Percentiles rank a stretch among this genome's conserved stretches.
phyloP scores from a whole-genome alignment of 2,888 invertebrate genomes.

The Sepioteuthis lessoniana region DNA sequence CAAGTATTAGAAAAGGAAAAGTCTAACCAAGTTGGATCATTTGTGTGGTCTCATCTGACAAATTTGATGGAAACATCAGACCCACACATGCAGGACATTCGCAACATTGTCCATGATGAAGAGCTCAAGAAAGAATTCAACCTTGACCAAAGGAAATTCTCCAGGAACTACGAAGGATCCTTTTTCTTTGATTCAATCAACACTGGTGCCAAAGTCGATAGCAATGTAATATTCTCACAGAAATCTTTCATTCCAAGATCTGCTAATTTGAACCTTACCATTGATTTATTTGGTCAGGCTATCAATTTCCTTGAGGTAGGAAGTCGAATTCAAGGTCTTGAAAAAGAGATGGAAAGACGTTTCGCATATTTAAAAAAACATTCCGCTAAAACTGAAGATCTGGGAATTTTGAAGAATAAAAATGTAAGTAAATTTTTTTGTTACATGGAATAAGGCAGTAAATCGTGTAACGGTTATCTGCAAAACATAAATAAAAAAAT shows the following conservation, averaged over 20 bases:
- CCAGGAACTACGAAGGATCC: conserved; percentile 88
- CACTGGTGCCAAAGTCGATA: conserved; percentile 71
- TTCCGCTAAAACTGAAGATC: conserved; percentile 78
- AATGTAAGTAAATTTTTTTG: neutral
- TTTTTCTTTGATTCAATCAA: conserved; percentile 89
- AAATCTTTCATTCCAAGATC: conserved; percentile 74
- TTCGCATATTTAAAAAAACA: conserved; percentile 78
- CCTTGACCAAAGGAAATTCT: conserved; percentile 90
- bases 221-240: conserved; percentile 73
- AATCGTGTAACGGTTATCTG: too few species aligned
- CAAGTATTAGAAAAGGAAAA: conserved; percentile 63
- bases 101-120: conserved; percentile 87
- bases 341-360: conserved; percentile 85
- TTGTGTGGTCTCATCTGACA: conserved; percentile 94
- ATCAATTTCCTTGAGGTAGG: conserved; percentile 89
- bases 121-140: conserved; percentile 87
- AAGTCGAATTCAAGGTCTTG: conserved; percentile 89
- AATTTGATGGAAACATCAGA: conserved; percentile 89
- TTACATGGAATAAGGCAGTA: too few species aligned
- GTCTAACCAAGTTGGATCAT: conserved; percentile 88
- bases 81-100: conserved; percentile 88
- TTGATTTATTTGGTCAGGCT: conserved; percentile 82
- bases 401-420: conserved; percentile 76
- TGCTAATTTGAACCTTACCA: conserved; percentile 72
- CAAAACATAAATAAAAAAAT: too few species aligned